phyloP scores from a whole-genome alignment of 2,113 vertebrate genomes.

The Ramphastos sulfuratus region DNA sequence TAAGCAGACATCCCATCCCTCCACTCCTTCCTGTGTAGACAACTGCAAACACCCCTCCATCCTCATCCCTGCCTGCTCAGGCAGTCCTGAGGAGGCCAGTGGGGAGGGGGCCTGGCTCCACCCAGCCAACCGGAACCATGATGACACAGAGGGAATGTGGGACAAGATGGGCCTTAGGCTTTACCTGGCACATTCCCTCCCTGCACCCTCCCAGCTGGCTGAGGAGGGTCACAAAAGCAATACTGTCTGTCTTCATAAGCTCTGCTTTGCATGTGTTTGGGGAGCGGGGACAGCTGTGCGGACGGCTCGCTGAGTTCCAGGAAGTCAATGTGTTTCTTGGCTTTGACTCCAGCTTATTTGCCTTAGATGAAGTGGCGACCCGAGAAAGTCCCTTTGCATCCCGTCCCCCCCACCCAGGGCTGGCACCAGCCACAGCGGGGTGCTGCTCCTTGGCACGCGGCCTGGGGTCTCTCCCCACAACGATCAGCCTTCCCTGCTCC shows the following conservation, averaged over 20 bases:
- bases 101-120: neutral
- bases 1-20: neutral
- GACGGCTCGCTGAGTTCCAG: slow-evolving; percentile 63
- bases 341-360: slow-evolving; percentile 59
- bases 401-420: neutral
- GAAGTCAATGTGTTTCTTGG: slow-evolving; percentile 76
- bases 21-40: neutral
- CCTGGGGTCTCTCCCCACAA: neutral
- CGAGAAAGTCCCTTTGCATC: neutral
- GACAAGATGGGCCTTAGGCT: neutral
- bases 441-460: neutral
- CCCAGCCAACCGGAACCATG: neutral
- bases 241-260: slow-evolving; percentile 61
- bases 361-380: slow-evolving; percentile 61
- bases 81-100: neutral
- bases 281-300: slow-evolving; percentile 66
- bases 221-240: slow-evolving; percentile 63
- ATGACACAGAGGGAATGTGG: neutral
- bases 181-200: neutral
- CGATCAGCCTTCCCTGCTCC: neutral
- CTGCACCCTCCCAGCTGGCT: neutral
- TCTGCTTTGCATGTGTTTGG: slow-evolving; percentile 54
- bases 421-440: neutral
- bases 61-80: neutral
- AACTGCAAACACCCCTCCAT: neutral